Evolutionary conservation across 2,113 vertebrate genomes (phyloP), one percentile per base, ranked within the genome.

Genomic region (Jaculus jaculus): DNA sequence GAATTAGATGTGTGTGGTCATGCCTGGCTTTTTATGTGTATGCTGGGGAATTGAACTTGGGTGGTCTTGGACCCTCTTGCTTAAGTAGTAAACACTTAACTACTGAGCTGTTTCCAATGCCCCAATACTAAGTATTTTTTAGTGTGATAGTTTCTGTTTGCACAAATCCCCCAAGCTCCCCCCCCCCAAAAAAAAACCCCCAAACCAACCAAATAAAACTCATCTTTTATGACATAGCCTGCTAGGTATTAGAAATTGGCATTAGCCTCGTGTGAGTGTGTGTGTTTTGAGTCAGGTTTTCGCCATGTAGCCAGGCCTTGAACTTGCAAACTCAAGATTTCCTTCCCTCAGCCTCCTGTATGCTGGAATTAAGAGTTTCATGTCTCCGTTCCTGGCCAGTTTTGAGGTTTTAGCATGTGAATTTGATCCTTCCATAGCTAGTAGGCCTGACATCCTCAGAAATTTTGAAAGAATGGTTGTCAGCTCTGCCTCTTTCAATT

Each of bases 111-210:
- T 51, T 12, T 51, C 51, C 51, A 51, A 51, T 8, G 51, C 51
- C 32, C 26, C 28, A 10, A 15, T 92, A 13, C 30, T 75, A 90
- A 80, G 24, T 89, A 4, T 30, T 68, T 95, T 92, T 90, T 93
- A 86, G 73, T 63, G 42, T 23, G 26, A 10, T 91, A 60, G 54
- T 91, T 91, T 94, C 81, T 90, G 7, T 94, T 89, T 93, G 61
- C 54, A 75, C 7, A 87, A 65, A 77, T n/a, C n/a, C n/a, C n/a
- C n/a, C n/a, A n/a, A n/a, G n/a, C n/a, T n/a, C n/a, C n/a, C n/a
- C n/a, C n/a, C n/a, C n/a, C 23, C 37, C 20, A 85, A 24, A 17
- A n/a, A 21, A 34, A 51, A 51, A 51, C 7, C 51, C 12, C 51
- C 7, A 51, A 51, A 51, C 51, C 51, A 51, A 51, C 51, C 7